Evolutionary conservation across 1,140 invertebrate genomes (phyloP).

Genomic region (Pogonomyrmex barbatus): DNA sequence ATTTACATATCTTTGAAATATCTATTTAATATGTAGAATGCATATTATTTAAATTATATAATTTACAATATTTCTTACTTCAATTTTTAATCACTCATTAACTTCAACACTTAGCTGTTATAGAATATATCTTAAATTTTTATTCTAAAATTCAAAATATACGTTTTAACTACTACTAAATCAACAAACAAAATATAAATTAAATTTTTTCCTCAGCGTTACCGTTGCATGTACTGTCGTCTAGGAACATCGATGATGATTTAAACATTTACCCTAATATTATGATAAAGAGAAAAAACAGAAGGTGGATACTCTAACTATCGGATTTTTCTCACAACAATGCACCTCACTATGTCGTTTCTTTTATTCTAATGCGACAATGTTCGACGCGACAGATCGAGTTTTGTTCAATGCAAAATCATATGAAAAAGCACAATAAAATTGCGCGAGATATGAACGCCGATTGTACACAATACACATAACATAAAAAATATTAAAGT

Average conservation of each 20-base stretch:
- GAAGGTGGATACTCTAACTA: conserved; percentile 56
- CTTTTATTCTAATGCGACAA: conserved; percentile 57
- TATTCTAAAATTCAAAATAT: not conserved
- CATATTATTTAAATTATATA: not conserved
- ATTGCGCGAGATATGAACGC: conserved; percentile 29
- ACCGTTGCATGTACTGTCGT: conserved; percentile 55
- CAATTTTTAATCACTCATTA: not conserved
- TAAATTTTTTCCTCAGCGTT: conserved; percentile 43
- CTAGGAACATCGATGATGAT: conserved; percentile 39
- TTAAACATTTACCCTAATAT: conserved; percentile 44
- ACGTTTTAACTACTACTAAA: not conserved
- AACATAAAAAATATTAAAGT: not conserved
- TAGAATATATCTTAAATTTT: not conserved
- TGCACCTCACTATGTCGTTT: conserved; percentile 48
- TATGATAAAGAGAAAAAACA: conserved; percentile 34
- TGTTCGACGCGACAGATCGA: conserved; percentile 55
- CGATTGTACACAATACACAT: not conserved
- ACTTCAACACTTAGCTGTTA: not conserved
- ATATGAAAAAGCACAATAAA: conserved; percentile 40
- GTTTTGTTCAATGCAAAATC: conserved; percentile 36
- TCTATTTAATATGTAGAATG: not conserved
- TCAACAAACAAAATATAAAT: conserved; percentile 26
- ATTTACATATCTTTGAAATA: not conserved
- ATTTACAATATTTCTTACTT: not conserved
- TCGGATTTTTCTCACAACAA: conserved; percentile 36